Evolutionary conservation across 92 coral and sea anemone species (phyloP), one percentile per base, ranked within the genome.

Genomic region (Epizoanthus rinbou): DNA sequence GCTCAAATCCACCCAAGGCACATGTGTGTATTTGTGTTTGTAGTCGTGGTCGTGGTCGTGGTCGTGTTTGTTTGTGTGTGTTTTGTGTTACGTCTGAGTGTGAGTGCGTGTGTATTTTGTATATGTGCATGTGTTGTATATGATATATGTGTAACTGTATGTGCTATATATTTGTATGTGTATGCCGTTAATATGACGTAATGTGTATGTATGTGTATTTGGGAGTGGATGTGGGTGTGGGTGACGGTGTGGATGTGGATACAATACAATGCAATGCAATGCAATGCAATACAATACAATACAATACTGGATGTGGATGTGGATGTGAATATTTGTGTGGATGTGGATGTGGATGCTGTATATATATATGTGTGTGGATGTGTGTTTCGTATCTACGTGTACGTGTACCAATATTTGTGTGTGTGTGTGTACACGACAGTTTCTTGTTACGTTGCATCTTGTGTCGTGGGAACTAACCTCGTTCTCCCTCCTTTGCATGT

Each of bases 401-500:
- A 33, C 17, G 15, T 1, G 16, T 25, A 25, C 24, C 15, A 19
- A 35, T 64, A 10, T 17, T 14, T 64, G 35, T 24, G 28, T 65
- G 19, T 10, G 8, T 35, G 19, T 3, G 35, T 3, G 14, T 8
- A 22, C 35, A 5, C 4, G 33, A 21, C 10, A 9, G 35, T 64
- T n/a, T 64, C 6, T 47, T 47, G 53, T 7, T 47, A 47, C 8
- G 11, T 47, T 47, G 2, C 11, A 47, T 1, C 1, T 64, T 24
- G 8, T 21, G 7, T 62, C 25, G 31, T 64, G 13, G 16, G 28
- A 0, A 14, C 82, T 60, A 76, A 76, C 82, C 13, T 17, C 37
- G 70, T 62, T 76, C 54, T 76, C 59, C 21, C n/a, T 60, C 39
- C 14, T 22, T 76, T 76, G 41, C 70, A 76, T 76, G 69, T 59